Conservation (phyloP, 2,797 vertebrate species). For the Gallirallus australis region DNA sequence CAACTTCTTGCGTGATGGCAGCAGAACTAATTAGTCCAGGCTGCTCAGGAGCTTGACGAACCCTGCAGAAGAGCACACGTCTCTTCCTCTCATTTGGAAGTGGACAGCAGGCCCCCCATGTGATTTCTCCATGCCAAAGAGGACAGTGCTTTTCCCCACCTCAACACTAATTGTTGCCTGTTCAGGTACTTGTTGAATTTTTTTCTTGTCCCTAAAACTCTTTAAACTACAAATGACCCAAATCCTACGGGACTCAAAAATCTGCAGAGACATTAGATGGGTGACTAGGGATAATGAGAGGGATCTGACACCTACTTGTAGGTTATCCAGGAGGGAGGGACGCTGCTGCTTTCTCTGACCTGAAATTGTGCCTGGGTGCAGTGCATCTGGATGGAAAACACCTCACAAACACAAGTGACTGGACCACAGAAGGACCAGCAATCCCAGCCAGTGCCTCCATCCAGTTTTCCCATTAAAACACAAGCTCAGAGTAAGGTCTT, state of each 20-base stretch:
- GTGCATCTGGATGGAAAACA: background rate
- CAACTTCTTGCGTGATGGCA: background rate
- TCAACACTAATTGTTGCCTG: background rate
- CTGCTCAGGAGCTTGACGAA: background rate
- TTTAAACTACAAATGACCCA: background rate
- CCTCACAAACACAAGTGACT: background rate
- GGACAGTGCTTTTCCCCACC: background rate
- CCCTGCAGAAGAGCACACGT: background rate
- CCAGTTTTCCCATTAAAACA: background rate
- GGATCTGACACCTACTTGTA: background rate
- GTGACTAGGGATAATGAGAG: background rate
- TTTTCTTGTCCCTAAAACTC: background rate
- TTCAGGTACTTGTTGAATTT: background rate
- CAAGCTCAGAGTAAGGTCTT: background rate
- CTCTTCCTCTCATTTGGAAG: background rate
- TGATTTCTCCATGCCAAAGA: background rate
- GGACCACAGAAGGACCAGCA: background rate
- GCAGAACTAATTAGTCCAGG: background rate
- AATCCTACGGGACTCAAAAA: background rate
- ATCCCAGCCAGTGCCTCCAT: background rate
- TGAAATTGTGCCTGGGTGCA: background rate
- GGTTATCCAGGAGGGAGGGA: background rate
- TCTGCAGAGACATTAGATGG: background rate
- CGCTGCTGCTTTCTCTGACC: background rate
- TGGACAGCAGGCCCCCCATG: background rate